phyloP scores from a whole-genome alignment of 2,888 invertebrate genomes.

The Plagodis pulveraria region DNA sequence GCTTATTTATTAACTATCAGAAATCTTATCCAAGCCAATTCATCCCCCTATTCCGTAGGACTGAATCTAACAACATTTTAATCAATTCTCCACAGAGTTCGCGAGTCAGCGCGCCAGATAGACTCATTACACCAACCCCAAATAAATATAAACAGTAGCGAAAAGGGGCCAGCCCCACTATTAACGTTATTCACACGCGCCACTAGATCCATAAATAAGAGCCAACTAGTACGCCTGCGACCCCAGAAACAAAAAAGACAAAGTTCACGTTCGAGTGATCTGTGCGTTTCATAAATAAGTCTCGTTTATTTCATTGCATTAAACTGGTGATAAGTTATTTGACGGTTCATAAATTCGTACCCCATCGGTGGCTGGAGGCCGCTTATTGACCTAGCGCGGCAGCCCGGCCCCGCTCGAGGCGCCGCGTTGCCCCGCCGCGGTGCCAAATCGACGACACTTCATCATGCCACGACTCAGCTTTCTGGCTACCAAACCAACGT shows the following conservation, averaged over 20 bases:
- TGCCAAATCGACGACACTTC: constrained; percentile 76
- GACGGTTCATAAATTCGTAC: constrained; percentile 80
- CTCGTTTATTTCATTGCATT: constrained; percentile 82
- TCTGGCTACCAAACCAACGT: constrained; percentile 70
- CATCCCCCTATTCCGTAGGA: constrained; percentile 75
- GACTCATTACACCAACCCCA: constrained; percentile 82
- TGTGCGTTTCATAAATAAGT: constrained; percentile 78
- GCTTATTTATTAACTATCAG: constrained; percentile 62
- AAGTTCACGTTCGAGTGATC: constrained; percentile 74
- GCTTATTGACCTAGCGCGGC: constrained; percentile 58
- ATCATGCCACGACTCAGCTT: constrained; percentile 68
- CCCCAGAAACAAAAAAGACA: constrained; percentile 75
- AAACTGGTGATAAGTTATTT: constrained; percentile 83
- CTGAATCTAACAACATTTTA: constrained; percentile 83
- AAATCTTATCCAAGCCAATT: constrained; percentile 67
- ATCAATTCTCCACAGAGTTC: constrained; percentile 84
- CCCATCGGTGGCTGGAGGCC: constrained; percentile 63
- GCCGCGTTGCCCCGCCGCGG: constrained; percentile 63
- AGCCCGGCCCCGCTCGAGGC: constrained; percentile 64
- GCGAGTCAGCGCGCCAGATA: constrained; percentile 83
- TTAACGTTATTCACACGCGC: constrained; percentile 83
- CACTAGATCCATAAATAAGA: constrained; percentile 81
- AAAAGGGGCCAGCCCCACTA: constrained; percentile 77
- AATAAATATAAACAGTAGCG: constrained; percentile 84
- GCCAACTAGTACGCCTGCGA: constrained; percentile 64